phyloP scores from a whole-genome alignment of 2,888 invertebrate species.

The Drosophila affinis region DNA sequence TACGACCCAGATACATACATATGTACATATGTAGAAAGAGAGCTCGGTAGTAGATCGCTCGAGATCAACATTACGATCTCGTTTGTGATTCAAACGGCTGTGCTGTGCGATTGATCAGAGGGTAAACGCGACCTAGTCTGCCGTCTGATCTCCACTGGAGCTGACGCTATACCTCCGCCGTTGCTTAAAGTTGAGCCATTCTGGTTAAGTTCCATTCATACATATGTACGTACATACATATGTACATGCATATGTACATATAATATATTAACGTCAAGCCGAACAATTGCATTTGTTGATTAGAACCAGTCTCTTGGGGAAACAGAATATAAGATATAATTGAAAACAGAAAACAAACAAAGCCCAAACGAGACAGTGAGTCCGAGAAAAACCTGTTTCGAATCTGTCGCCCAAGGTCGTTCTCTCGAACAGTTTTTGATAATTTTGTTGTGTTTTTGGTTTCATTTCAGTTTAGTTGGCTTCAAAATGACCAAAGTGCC shows the following conservation, averaged over 20 bases:
- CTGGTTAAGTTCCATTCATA: neutral
- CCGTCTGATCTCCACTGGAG: conserved; percentile 39
- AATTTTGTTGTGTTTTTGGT: conserved; percentile 23
- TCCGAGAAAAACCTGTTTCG: conserved; percentile 60
- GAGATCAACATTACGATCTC: conserved; percentile 38
- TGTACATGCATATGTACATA: neutral
- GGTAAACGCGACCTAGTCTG: conserved; percentile 49
- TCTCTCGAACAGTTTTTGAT: conserved; percentile 29
- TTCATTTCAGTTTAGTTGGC: conserved; percentile 8
- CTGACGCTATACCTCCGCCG: conserved; percentile 34
- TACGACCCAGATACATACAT: conserved; percentile 45
- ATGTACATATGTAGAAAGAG: conserved; percentile 4
- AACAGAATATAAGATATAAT: conserved; percentile 29
- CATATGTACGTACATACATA: neutral
- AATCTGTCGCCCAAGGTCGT: conserved; percentile 66
- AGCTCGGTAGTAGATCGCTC: conserved; percentile 5
- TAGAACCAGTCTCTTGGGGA: conserved; percentile 58
- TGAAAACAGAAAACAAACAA: conserved; percentile 18
- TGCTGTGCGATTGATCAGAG: conserved; percentile 25
- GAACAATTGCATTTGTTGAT: conserved; percentile 27
- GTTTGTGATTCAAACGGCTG: conserved; percentile 40
- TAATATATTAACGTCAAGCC: conserved; percentile 4
- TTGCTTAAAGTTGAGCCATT: neutral
- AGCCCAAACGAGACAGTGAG: conserved; percentile 46
- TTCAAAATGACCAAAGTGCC: conserved; percentile 76